Percentiles rank a stretch among this genome's conserved stretches.
These are phyloP conservation scores for Drosophila sturtevanti DNA, from an alignment of 1,140 invertebrate species.

Conservation along the genomic window DNA sequence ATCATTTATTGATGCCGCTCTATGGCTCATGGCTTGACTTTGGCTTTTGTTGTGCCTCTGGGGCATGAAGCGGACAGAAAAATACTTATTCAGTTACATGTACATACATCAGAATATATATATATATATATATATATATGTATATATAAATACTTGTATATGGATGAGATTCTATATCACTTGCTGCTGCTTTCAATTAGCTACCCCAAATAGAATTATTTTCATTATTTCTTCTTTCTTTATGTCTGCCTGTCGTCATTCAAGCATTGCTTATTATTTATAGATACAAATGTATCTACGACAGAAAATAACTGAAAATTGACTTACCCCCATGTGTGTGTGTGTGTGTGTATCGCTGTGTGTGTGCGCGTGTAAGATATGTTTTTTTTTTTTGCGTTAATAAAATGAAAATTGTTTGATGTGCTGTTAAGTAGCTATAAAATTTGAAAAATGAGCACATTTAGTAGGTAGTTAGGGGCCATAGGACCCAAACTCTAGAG, in stretches of 20 bases:
- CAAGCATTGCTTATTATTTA: constrained; percentile 55
- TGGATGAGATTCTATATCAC: not conserved
- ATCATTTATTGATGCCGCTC: constrained; percentile 75
- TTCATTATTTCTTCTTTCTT: constrained; percentile 7
- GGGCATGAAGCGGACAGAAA: constrained; percentile 41
- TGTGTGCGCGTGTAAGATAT: constrained; percentile 17
- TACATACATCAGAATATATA: not conserved
- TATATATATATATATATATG: constrained; percentile 9
- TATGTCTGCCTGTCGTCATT: constrained; percentile 25
- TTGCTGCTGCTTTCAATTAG: not conserved
- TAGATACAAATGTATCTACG: constrained; percentile 71
- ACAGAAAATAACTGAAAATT: constrained; percentile 59
- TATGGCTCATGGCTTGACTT: constrained; percentile 24
- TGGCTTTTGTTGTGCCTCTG: constrained; percentile 61
- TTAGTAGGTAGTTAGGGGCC: constrained; percentile 69
- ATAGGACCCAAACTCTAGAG: not conserved
- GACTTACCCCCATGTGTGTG: constrained; percentile 16
- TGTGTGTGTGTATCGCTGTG: constrained; percentile 27
- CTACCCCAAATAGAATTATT: not conserved
- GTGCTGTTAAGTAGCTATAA: constrained; percentile 79
- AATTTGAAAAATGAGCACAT: constrained; percentile 78
- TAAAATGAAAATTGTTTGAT: constrained; percentile 80
- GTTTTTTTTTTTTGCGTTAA: constrained; percentile 46
- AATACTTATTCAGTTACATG: too few relatives aligned
- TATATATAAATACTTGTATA: not conserved